Evolutionary conservation across 2,888 invertebrate species (phyloP), one percentile per base, ranked within the genome.

Genomic region (Scaptomyza parva): DNA sequence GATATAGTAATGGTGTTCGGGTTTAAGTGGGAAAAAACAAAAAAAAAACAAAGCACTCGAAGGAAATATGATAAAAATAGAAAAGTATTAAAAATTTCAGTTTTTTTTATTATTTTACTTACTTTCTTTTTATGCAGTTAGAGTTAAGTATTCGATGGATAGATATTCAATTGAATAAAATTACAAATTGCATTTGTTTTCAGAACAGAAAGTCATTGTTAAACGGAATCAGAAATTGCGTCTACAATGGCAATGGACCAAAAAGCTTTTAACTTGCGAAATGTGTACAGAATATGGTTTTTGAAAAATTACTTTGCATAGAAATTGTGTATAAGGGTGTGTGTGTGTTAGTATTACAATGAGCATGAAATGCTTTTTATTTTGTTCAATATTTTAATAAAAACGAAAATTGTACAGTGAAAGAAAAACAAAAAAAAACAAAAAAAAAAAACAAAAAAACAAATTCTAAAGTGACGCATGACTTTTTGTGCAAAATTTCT

Each of bases 261-360:
- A 73, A 70, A 67, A 70, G 60, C 66, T 72, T 65, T 77, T 61
- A 43, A 47, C 47, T 76, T 76, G 54, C 44, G 51, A 59, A 48
- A 58, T 44, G 30, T 57, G 18, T 67, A 39, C 12, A 48, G 35
- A 54, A 72, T 59, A 44, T 62, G 39, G 39, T 17, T 37, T 40
- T 64, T 86, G 78, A 86, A 70, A 79, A 86, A 83, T 80, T 76
- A 76, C 76, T 85, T 79, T 78, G 57, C 74, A 59, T 62, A 47
- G 54, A 37, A 75, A 57, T 57, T 57, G 48, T 65, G 24, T 58
- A 14, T 35, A n/a, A n/a, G n/a, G n/a, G 18, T 9, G 41, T 9
- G 33, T 47, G 28, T 43, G 54, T 52, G 40, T 43, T 18, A 61
- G 70, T 65, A 44, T 66, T 47, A 64, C 68, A 68, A 76, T 75